Evolutionary conservation across 2,113 vertebrate species (phyloP), one percentile per base, ranked within the genome.

Genomic region (Spheniscus mendiculus): DNA sequence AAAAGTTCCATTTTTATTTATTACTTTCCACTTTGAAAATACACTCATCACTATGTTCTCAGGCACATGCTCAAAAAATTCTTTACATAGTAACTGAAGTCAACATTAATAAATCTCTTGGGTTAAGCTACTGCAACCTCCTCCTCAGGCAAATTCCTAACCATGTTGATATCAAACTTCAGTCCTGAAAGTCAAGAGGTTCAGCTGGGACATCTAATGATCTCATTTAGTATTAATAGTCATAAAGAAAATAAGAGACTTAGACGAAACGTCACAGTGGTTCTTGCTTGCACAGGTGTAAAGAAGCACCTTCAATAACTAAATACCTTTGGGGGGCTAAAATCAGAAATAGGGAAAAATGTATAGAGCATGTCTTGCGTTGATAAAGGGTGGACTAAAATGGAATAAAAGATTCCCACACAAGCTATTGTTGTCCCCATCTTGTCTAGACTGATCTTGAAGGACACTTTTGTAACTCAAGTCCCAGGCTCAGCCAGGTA

Each of bases 121-220:
- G 52, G 23, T 95, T 91, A 91, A 96, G 77, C 89, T 96, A 89
- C 78, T 94, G 87, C 66, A 96, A 62, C 73, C 78, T 91, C 40
- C 81, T 87, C 73, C 81, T 92, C 73, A 83, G 81, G 87, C 56
- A 94, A 96, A 97, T 96, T 96, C 95, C 91, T 95, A 89, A 93
- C 56, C 87, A 87, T 93, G 84, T 70, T 91, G 58, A 94, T 85
- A 92, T 79, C 58, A 77, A 70, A 70, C 62, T 72, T 74, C 10
- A 38, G 49, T 82, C 40, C 78, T 89, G 58, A 87, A 94, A 96
- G 70, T 72, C 80, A 87, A 70, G 36, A 91, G 58, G 83, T 80
- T 96, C 83, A 89, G 42, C 56, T 71, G 72, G 32, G 34, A 62
- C 32, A 83, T 79, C 42, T 87, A 82, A 78, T 84, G 38, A 83